Base-by-base conservation (phyloP, 1,140 invertebrate genomes). In the Plectrocnemia conspersa region DNA sequence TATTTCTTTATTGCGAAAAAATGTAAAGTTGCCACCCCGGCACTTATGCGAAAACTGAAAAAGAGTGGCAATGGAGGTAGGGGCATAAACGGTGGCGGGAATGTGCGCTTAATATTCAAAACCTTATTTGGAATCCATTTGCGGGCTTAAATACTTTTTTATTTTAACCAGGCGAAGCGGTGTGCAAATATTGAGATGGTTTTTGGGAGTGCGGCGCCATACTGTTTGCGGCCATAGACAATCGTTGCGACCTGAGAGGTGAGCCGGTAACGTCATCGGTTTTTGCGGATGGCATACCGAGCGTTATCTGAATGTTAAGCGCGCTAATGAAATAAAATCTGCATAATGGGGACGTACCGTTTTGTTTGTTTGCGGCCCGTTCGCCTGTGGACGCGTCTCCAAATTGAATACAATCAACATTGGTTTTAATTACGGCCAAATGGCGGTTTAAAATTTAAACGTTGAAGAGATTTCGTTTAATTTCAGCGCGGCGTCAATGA, bases 1-100 rank as follows among this genome's bases (percentile, higher is more conserved):
- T 59, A 59, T 59, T 59, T 59, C 57, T 59, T 59, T 59, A 59
- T 59, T 59, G 57, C 57, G 57, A 59, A 59, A 59, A 59, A 59
- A 59, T 59, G 57, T 55, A 59, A 59, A 59, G 48, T 59, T 33
- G 29, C 33, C 52, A 48, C 44, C 52, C 36, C 27, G 18, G 48
- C 18, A 9, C 27, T 27, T 22, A 22, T 16, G n/a, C 47, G 50
- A 35, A 19, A 32, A 32, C n/a, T 32, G n/a, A n/a, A n/a, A n/a
- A n/a, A n/a, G n/a, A n/a, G n/a, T n/a, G 21, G 21, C 22, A 16
- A 23, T 25, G 42, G 11, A 23, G 21, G 22, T 4, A 7, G 38
- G 13, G 35, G 35, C 15, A 45, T 19, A 3, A 45, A 23, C 18
- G 42, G 19, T 21, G 19, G 42, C 6, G 19, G 19, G 49, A 52